These are phyloP conservation scores for Bruchidius siliquastri DNA, from an alignment of 2,888 invertebrate genomes.

Conservation along the genomic window DNA sequence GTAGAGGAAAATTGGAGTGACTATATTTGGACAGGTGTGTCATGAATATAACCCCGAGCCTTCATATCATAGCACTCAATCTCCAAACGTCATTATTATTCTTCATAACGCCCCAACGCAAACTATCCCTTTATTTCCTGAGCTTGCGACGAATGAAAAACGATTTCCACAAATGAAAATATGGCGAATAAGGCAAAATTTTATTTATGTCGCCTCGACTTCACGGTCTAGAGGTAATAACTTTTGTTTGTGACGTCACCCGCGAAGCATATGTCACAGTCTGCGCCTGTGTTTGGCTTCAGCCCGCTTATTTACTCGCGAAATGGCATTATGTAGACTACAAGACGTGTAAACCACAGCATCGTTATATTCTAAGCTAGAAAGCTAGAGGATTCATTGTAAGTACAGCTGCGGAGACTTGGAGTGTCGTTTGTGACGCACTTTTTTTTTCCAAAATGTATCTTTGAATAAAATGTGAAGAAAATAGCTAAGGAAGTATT, in stretches of 20 bases:
- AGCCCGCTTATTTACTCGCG: neutral
- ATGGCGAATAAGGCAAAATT: neutral
- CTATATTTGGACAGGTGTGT: neutral
- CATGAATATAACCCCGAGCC: neutral
- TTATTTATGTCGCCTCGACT: neutral
- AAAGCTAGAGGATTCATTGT: neutral
- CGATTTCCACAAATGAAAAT: neutral
- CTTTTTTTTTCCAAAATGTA: too few species aligned
- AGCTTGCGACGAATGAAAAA: neutral
- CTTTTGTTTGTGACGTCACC: neutral
- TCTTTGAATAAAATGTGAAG: too few species aligned
- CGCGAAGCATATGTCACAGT: neutral
- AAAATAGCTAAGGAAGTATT: too few species aligned
- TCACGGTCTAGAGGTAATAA: neutral
- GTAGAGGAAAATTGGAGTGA: too few species aligned
- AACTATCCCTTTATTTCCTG: neutral
- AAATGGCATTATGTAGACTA: neutral
- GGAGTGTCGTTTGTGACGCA: too few species aligned
- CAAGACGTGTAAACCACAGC: neutral
- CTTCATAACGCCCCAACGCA: neutral
- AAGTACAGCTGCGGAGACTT: neutral
- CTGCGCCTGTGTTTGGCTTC: neutral
- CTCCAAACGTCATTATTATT: neutral
- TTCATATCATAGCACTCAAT: neutral
- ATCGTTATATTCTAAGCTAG: neutral